A percentile compares a stretch with the other conserved stretches of the same genome.
phyloP scores from a whole-genome alignment of 1,140 invertebrate species.

The Papilio helenus region DNA sequence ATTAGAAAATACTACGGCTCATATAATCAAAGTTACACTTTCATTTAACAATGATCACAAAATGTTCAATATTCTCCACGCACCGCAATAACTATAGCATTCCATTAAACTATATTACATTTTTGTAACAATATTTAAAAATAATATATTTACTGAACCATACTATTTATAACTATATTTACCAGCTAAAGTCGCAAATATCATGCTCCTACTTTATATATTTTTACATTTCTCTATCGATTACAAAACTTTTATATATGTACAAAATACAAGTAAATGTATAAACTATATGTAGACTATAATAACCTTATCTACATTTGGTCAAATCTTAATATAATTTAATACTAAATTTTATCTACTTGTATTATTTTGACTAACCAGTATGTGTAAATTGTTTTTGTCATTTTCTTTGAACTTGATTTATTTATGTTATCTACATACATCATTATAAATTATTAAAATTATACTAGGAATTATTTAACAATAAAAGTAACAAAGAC shows the following conservation, averaged over 20 bases:
- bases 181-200: conserved; percentile 80
- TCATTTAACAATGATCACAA: conserved; percentile 82
- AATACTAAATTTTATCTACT: neutral
- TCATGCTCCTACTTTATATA: conserved; percentile 64
- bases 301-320: conserved; percentile 78
- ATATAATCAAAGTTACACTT: conserved; percentile 82
- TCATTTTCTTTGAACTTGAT: conserved; percentile 11
- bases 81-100: conserved; percentile 76
- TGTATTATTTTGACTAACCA: neutral
- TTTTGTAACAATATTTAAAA: conserved; percentile 69
- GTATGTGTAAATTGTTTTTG: conserved; percentile 20
- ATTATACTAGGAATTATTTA: neutral
- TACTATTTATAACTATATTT: conserved; percentile 68
- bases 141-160: conserved; percentile 69
- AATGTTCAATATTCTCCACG: conserved; percentile 72
- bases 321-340: conserved; percentile 77
- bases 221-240: conserved; percentile 63
- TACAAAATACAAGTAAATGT: conserved; percentile 59
- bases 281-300: conserved; percentile 50
- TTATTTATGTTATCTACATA: neutral
- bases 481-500: conserved; percentile 23
- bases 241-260: conserved; percentile 63
- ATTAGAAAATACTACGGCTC: conserved; percentile 81
- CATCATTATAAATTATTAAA: neutral
- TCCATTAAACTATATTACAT: conserved; percentile 66